These are phyloP conservation scores for Eulemur rufifrons DNA, from an alignment of 2,113 vertebrate genomes.

Conservation along the genomic window DNA sequence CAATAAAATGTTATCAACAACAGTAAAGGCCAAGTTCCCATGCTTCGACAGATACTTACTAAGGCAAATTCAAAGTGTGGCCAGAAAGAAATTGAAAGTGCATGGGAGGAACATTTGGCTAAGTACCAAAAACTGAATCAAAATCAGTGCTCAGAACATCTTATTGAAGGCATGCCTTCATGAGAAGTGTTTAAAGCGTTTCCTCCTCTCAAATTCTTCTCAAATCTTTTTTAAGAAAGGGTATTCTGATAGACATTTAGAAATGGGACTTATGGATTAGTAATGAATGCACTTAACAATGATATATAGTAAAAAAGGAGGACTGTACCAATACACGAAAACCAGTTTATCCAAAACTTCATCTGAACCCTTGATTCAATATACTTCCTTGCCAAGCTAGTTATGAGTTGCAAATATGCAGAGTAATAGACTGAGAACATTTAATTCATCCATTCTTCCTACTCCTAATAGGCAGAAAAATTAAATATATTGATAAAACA, in stretches of 20 bases:
- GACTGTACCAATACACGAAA: slow-evolving; percentile 2
- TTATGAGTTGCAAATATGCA: not conserved
- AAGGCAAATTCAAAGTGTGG: not conserved
- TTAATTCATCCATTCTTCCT: not conserved
- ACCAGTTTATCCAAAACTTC: not conserved
- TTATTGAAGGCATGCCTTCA: not conserved
- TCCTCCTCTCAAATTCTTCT: slow-evolving; percentile 1
- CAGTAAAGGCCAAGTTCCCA: not conserved
- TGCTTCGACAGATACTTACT: not conserved
- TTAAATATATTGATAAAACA: not conserved
- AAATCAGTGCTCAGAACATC: slow-evolving; percentile 32
- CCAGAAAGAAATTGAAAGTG: not conserved
- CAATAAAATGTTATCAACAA: not conserved
- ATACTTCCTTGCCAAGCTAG: not conserved
- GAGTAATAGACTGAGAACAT: not conserved
- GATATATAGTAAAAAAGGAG: not conserved
- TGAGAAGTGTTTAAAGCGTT: not conserved
- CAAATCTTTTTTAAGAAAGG: not conserved
- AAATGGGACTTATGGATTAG: not conserved
- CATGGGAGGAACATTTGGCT: not conserved
- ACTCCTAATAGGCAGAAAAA: not conserved
- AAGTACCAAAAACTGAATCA: not conserved
- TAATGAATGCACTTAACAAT: not conserved
- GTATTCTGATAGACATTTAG: not conserved
- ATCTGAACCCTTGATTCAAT: not conserved